phyloP scores from a whole-genome alignment of 2,113 vertebrate genomes.

The Chionodraco myersi region DNA sequence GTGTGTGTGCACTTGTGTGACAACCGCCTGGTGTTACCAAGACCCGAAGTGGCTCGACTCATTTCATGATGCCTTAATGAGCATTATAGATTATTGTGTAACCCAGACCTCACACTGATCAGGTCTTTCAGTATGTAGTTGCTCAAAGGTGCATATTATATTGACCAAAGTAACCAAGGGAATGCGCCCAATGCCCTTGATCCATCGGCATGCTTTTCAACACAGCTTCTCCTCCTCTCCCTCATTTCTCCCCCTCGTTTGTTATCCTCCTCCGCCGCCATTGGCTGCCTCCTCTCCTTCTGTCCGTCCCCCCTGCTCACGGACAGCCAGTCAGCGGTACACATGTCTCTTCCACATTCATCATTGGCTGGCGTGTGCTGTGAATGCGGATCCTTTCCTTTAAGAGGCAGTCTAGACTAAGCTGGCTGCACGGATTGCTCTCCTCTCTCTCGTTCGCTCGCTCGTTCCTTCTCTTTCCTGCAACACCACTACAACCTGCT shows the following conservation, averaged over 20 bases:
- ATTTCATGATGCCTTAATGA: slow-evolving; percentile 11
- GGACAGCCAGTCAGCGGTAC: slow-evolving; percentile 53
- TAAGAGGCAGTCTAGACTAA: slow-evolving; percentile 78
- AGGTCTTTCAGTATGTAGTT: not conserved
- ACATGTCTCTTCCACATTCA: slow-evolving; percentile 21
- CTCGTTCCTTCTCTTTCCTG: slow-evolving; percentile 41
- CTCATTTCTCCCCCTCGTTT: not conserved
- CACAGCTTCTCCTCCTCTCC: slow-evolving; percentile 22
- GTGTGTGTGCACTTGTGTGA: slow-evolving; percentile 19
- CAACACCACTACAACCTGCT: slow-evolving; percentile 77
- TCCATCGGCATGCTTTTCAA: slow-evolving; percentile 62
- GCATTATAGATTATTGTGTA: not conserved
- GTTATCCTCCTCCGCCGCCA: slow-evolving; percentile 38
- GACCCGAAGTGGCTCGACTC: not conserved
- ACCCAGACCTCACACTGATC: not conserved
- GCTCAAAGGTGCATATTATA: not conserved
- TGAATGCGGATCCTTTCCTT: slow-evolving; percentile 71
- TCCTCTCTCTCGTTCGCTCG: slow-evolving; percentile 9
- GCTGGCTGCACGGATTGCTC: slow-evolving; percentile 30
- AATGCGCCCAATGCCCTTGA: slow-evolving; percentile 76
- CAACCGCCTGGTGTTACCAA: not conserved
- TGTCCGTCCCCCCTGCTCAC: slow-evolving; percentile 43
- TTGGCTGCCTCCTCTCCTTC: slow-evolving; percentile 55
- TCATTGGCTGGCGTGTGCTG: slow-evolving; percentile 63
- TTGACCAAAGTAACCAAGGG: not conserved